Conservation (phyloP, 2,797 vertebrate species). For the Sparidentex hasta region DNA sequence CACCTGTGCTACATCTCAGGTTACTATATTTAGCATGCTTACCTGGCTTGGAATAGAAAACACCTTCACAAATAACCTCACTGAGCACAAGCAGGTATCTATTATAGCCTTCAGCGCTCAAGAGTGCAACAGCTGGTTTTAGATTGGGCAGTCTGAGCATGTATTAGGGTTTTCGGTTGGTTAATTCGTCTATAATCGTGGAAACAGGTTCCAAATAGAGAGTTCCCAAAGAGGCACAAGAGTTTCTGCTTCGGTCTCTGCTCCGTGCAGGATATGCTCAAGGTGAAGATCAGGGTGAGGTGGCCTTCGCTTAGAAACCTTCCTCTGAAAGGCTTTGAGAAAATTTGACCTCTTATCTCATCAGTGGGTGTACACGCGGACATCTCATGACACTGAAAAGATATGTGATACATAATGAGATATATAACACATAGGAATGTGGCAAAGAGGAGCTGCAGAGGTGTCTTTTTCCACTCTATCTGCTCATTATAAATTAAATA, state of each 20-base stretch:
- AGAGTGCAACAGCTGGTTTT: slow-evolving; percentile 55
- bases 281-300: slow-evolving; percentile 28
- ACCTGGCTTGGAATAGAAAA: slow-evolving; percentile 57
- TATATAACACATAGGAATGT: slow-evolving; percentile 16
- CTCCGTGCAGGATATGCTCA: not conserved
- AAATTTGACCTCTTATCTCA: slow-evolving; percentile 6
- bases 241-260: slow-evolving; percentile 3
- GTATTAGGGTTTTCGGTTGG: slow-evolving; percentile 20
- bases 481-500: not conserved
- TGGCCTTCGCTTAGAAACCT: slow-evolving; percentile 21
- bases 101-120: slow-evolving; percentile 30
- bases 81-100: slow-evolving; percentile 17
- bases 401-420: not conserved
- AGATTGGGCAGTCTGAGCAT: slow-evolving; percentile 31
- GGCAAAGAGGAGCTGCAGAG: not conserved
- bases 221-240: not conserved
- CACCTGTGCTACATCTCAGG: slow-evolving; percentile 40
- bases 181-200: slow-evolving; percentile 11
- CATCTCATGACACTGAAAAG: slow-evolving; percentile 19
- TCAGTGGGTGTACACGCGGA: not conserved
- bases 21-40: slow-evolving; percentile 57
- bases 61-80: slow-evolving; percentile 44
- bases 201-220: slow-evolving; percentile 16
- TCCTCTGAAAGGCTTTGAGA: slow-evolving; percentile 5
- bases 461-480: slow-evolving; percentile 13